phyloP scores from a whole-genome alignment of 1,140 invertebrate genomes.

The Harpegnathos saltator region DNA sequence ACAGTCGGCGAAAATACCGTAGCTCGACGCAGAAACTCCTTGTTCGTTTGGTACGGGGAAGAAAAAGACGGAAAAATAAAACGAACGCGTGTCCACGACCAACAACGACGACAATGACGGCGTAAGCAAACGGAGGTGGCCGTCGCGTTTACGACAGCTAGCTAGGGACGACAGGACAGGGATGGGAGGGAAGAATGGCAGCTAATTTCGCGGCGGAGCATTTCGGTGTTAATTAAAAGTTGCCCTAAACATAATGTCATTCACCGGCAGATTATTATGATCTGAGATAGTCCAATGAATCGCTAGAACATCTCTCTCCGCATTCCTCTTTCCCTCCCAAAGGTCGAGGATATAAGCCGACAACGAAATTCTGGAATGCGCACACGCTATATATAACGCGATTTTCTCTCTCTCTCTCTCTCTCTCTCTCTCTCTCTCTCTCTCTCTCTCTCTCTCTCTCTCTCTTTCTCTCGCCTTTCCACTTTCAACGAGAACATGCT shows the following conservation, averaged over 20 bases:
- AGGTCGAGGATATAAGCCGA: slow-evolving; percentile 3
- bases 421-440: too few species aligned
- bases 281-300: slow-evolving; percentile 70
- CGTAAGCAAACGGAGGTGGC: too few species aligned
- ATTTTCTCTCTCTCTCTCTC: neutral
- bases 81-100: neutral
- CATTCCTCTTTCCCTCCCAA: too few species aligned
- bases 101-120: neutral
- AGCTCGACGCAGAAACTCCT: slow-evolving; percentile 35
- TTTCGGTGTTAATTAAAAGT: slow-evolving; percentile 79
- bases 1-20: slow-evolving; percentile 33
- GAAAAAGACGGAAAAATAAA: slow-evolving; percentile 33
- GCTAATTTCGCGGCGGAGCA: slow-evolving; percentile 42
- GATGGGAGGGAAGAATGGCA: slow-evolving; percentile 1
- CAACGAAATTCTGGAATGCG: slow-evolving; percentile 26
- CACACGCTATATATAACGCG: slow-evolving; percentile 23
- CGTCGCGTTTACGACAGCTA: neutral
- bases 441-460: too few species aligned
- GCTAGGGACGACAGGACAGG: neutral
- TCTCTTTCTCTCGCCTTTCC: neutral
- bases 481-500: slow-evolving; percentile 32
- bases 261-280: slow-evolving; percentile 72
- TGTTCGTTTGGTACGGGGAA: slow-evolving; percentile 7
- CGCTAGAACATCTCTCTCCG: slow-evolving; percentile 47
- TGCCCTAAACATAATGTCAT: slow-evolving; percentile 68